These are phyloP conservation scores for Crossaster papposus DNA, from an alignment of 53 echinoderm and acorn worm species.

Conservation along the genomic window DNA sequence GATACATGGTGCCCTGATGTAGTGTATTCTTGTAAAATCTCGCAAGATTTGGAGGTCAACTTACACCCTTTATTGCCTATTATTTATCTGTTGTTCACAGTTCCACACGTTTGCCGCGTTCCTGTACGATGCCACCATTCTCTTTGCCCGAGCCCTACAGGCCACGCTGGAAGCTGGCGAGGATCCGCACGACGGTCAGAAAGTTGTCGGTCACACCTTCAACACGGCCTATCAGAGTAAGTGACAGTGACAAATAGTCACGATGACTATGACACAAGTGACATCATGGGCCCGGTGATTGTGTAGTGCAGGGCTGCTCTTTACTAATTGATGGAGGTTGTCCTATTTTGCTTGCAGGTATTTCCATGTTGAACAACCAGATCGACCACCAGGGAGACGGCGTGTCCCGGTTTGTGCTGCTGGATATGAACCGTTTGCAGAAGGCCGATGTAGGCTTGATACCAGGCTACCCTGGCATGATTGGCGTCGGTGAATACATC, in stretches of 20 bases:
- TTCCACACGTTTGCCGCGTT: constrained; percentile 63
- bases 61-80: background rate
- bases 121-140: constrained; percentile 80
- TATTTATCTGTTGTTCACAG: no score
- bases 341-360: constrained; percentile 65
- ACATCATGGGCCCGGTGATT: no score
- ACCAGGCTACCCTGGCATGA: constrained; percentile 62
- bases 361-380: constrained; percentile 51
- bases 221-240: constrained; percentile 65
- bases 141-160: constrained; percentile 69
- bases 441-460: constrained; percentile 37
- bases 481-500: constrained; percentile 70
- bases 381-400: constrained; percentile 87
- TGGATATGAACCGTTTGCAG: constrained; percentile 59
- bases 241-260: background rate
- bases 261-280: no score
- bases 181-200: constrained; percentile 73
- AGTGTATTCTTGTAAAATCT: no score
- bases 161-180: constrained; percentile 61
- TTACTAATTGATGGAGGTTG: no score
- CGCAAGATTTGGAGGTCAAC: no score
- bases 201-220: constrained; percentile 62
- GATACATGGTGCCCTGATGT: no score
- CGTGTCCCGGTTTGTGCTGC: constrained; percentile 60
- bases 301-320: no score